Evolutionary conservation across 1,140 invertebrate genomes (phyloP).

Genomic region (Ectropis grisescens): DNA sequence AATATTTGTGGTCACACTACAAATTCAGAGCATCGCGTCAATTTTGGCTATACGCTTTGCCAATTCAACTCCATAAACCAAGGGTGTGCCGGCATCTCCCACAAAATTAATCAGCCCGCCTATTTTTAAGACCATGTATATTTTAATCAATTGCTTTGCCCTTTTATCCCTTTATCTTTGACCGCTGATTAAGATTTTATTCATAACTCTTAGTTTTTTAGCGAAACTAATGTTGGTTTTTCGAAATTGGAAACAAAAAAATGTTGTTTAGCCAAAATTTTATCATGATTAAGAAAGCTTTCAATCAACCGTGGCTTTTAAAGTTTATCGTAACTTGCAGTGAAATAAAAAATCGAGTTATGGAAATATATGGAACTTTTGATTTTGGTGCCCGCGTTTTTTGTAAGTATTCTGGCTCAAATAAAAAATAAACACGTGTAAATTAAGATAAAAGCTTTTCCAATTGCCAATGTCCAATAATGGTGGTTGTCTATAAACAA

Average conservation of each 20-base stretch:
- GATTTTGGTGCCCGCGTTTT: too few relatives aligned
- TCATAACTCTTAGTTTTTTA: constrained; percentile 35
- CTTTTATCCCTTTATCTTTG: constrained; percentile 21
- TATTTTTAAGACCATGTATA: constrained; percentile 53
- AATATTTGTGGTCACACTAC: constrained; percentile 22
- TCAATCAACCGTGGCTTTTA: too few relatives aligned
- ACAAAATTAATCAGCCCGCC: constrained; percentile 58
- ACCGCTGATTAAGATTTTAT: constrained; percentile 67
- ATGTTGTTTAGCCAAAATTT: too few relatives aligned
- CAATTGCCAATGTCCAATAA: too few relatives aligned
- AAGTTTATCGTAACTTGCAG: too few relatives aligned
- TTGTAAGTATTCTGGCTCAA: too few relatives aligned
- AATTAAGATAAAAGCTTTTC: too few relatives aligned
- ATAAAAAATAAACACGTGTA: too few relatives aligned
- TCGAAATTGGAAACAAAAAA: too few relatives aligned
- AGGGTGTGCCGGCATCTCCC: constrained; percentile 23
- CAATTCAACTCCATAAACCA: constrained; percentile 32
- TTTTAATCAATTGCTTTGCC: constrained; percentile 43
- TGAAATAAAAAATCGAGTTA: too few relatives aligned
- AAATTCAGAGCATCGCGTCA: constrained; percentile 28
- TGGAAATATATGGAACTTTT: too few relatives aligned
- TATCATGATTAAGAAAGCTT: too few relatives aligned
- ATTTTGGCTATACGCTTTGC: constrained; percentile 43
- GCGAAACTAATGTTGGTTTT: constrained; percentile 2
- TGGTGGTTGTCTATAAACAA: constrained; percentile 28